Base-by-base conservation (phyloP, 1,140 invertebrate species). In the Drosophila cardini region DNA sequence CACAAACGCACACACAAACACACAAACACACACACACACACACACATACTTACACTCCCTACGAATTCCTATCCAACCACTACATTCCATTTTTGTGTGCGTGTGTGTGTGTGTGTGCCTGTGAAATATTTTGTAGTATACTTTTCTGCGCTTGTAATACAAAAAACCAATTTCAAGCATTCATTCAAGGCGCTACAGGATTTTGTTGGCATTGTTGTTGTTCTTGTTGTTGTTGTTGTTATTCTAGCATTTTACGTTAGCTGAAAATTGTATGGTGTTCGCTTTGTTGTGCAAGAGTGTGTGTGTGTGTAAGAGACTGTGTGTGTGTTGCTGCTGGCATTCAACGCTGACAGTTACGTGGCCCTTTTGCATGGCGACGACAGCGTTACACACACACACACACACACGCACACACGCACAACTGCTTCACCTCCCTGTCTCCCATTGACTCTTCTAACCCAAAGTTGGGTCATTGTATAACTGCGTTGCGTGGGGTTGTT, bases 141-240 rank as follows among this genome's bases (percentile, higher is more conserved):
- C 82, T 72, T 87, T 82, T 82, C 71, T 85, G 78, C 72, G 56
- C 32, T 52, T 52, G 58, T 67, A 65, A 62, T 68, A 80, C 70
- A 86, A 87, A 85, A 82, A 87, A 86, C 78, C 82, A 86, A 86
- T 86, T 86, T 86, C 82, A 78, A 86, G 82, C 82, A 81, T 86
- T 78, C 71, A 85, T 85, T 85, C 60, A 81, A 86, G 78, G 69
- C 78, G 75, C 78, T 69, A 60, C 71, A 64, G 71, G 71, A 73
- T 72, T 73, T 60, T 50, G 18, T 36, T 64, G 26, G 16, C 18
- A 46, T 21, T 52, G 50, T 21, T 52, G 65, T 10, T 46, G 55
- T 11, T 52, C 36, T 4, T 43, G n/a, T 2, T 48, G 32, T 26
- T 57, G 63, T 45, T 57, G 15, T 34, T 62, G 67, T 42, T 50